Base-by-base conservation (phyloP, 2,797 vertebrate genomes). In the Sebastes elongatus region DNA sequence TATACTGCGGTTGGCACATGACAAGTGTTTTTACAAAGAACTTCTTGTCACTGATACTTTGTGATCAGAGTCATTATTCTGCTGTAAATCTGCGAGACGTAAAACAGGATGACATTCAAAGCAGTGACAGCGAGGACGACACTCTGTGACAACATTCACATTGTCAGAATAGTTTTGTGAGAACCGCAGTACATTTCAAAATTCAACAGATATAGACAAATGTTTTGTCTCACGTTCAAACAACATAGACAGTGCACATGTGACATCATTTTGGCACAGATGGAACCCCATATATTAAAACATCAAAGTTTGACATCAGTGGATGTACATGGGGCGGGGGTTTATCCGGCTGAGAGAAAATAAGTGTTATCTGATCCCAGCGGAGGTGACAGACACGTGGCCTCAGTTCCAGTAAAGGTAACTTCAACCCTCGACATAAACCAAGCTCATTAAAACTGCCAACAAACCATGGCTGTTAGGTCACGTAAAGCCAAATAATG, bases 391-490 rank as follows among this genome's bases (percentile, higher is more conserved):
- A 76, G 90, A 92, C 94, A 94, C 88, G 83, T 92, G 91, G 88
- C 90, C 76, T 71, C 55, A 56, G 71, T 91, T 92, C 89, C 91
- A 89, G 91, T 90, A 88, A 92, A 86, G 71, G 92, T 81, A 92
- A 91, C 80, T 52, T 81, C 75, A 91, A 75, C 76, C 83, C 3
- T 74, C 10, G 49, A 82, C 89, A 82, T 65, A 74, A 86, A 89
- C 62, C 88, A 95, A 92, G 89, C 94, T 95, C 95, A 96, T 95
- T 96, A 95, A 95, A 94, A 95, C 84, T 89, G 86, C 88, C 95
- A 96, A 86, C 92, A 94, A 94, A 94, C 91, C 95, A 81, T 95
- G 90, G 92, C 89, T 85, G 86, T 88, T 74, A 81, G 85, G 90
- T 95, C 94, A 95, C 75, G 57, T 85, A 81, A 90, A 86, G 92